Evolutionary conservation across 2,113 vertebrate species (phyloP), one percentile per base, ranked within the genome.

Genomic region (Sylvia atricapilla): DNA sequence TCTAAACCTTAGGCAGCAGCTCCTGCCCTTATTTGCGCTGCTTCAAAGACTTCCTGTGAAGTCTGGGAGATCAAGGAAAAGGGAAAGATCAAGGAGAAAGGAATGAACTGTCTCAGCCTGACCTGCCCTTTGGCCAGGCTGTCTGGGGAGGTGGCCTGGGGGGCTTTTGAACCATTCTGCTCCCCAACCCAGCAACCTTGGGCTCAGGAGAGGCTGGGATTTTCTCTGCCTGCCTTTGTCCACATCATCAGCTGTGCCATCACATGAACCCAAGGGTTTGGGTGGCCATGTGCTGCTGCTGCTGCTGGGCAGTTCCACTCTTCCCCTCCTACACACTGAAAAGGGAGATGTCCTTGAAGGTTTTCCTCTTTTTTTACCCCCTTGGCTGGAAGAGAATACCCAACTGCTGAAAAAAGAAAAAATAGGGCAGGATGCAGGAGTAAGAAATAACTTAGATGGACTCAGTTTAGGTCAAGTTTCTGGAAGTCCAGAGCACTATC

Each of bases 21-120:
- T 92, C 63, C 81, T 90, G 88, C 75, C 90, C 90, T 92, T 35
- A n/a, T 83, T 83, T 46, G 49, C 59, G 24, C 67, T 90, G 85
- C 92, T 96, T 96, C 96, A 96, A 96, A 96, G 92, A 46, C 90
- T 96, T 96, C 88, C 95, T 88, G 85, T 68, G 82, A 87, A 93
- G 88, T 30, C 82, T 92, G 87, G 79, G 86, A 96, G 94, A 93
- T 95, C 90, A 94, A 96, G 95, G 75, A 68, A 37, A 69, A 93
- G 18, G 41, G n/a, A 79, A 94, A 95, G 95, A 94, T 94, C 85
- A 96, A 96, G 95, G 90, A 89, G 78, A 87, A 79, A n/a, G 37
- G 88, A 52, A 75, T 85, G 70, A 95, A 88, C 53, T 76, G 21
- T 79, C 79, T 88, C 37, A 73, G 46, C 49, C 82, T 96, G 90